Evolutionary conservation across 2,888 invertebrate genomes (phyloP), one percentile per base, ranked within the genome.

Genomic region (Helobdella robusta): DNA sequence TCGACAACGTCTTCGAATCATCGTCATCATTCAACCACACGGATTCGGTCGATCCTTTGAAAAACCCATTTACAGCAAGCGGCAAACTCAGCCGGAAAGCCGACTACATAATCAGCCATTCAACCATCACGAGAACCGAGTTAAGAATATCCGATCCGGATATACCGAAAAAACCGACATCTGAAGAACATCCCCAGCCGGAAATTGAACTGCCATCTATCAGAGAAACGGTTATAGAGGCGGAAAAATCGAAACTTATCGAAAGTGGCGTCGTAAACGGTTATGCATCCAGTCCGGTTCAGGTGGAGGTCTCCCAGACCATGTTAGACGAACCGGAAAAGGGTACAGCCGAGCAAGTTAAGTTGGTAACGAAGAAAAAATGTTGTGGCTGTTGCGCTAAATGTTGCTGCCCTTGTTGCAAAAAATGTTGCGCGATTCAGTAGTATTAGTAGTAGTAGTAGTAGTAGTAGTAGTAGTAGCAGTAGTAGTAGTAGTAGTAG

Each of bases 41-140:
- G n/a, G n/a, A n/a, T n/a, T n/a, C n/a, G n/a, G n/a, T 48, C 48
- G 56, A 56, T 30, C 30, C n/a, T 23, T 48, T 30, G 2, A 62
- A 62, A 30, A 94, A 94, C 82, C 94, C 94, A 66, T 94, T 94
- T 84, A 87, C 92, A 77, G 93, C 94, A 34, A 94, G 92, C 75
- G 93, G 94, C 69, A 92, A 93, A 82, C 83, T 94, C 75, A 91
- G 91, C 76, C 85, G 88, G 74, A 91, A 94, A 82, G 93, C 94
- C 35, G 94, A 94, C 80, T 91, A 93, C 82, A 91, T 94, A 74
- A 91, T 94, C 69, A 90, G 91, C 77, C 84, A 74, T 61, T 76
- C 77, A 36, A 75, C 74, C 54, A 76, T 77, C 64, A 73, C 76
- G 52, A 71, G 76, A 59, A 75, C 75, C 71, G 73, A 73, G 68